Evolutionary conservation across 37 sponge, comb jelly and placozoan species (phyloP).

Genomic region (Tethya wilhelma): DNA sequence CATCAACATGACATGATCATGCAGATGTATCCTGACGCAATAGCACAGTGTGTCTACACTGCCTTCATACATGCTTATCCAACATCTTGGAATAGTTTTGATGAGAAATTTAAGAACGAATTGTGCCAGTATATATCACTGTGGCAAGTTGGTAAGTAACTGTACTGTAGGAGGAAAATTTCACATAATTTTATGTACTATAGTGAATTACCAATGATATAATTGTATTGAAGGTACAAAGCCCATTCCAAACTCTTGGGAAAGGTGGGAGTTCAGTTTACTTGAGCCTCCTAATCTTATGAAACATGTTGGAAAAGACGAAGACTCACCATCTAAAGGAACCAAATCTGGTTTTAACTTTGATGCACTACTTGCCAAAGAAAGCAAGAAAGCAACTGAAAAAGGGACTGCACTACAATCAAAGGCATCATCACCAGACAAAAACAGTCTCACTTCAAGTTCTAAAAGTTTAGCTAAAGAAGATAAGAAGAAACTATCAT

Average conservation of each 20-base stretch:
- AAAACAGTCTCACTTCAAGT: not conserved
- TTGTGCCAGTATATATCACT: constrained; percentile 64
- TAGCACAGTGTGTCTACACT: constrained; percentile 84
- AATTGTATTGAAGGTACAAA: too few relatives aligned
- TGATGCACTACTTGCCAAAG: not conserved
- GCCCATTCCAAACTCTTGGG: constrained; percentile 61
- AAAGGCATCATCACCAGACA: not conserved
- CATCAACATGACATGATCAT: not conserved
- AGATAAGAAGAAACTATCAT: not conserved
- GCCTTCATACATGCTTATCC: constrained; percentile 80
- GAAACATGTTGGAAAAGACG: constrained; percentile 42
- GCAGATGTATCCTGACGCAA: constrained; percentile 69
- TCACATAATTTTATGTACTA: not conserved
- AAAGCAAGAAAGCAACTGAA: not conserved
- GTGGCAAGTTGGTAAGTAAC: constrained; percentile 82
- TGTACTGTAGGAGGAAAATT: too few relatives aligned
- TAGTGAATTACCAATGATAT: too few relatives aligned
- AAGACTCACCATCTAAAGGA: not conserved
- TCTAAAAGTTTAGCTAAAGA: not conserved
- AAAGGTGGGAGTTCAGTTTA: constrained; percentile 48
- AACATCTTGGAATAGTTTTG: constrained; percentile 87
- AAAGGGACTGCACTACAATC: not conserved
- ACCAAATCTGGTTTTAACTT: not conserved
- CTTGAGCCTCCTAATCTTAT: constrained; percentile 77
- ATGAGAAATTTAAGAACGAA: constrained; percentile 73